A percentile compares a stretch with the other conserved stretches of the same genome.
These are phyloP conservation scores for Synanthedon vespiformis DNA, from an alignment of 2,888 invertebrate species.

Conservation along the genomic window DNA sequence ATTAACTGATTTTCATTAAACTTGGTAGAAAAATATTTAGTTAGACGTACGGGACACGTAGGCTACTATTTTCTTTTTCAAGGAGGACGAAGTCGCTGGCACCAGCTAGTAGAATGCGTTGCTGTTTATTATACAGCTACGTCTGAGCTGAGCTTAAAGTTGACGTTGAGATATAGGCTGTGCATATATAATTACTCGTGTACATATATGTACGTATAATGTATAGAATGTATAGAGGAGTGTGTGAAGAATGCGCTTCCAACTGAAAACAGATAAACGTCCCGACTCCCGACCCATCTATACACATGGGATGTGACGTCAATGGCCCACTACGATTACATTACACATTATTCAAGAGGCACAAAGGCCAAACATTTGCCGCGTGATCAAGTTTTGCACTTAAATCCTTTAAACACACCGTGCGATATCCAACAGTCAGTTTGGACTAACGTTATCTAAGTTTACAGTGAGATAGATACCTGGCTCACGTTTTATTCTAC, in stretches of 20 bases:
- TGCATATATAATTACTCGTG: no score
- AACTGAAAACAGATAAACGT: conserved; percentile 45
- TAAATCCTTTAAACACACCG: not conserved
- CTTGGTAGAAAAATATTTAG: no score
- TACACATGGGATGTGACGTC: not conserved
- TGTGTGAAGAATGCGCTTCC: conserved; percentile 36
- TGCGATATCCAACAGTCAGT: not conserved
- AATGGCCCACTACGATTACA: not conserved
- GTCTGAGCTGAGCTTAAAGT: no score
- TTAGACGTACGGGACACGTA: no score
- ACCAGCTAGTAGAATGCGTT: no score
- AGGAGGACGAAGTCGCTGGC: no score
- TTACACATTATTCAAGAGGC: not conserved
- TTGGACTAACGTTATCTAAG: not conserved
- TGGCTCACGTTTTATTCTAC: no score
- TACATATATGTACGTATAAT: conserved; percentile 6
- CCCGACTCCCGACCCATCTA: not conserved
- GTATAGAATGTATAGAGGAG: conserved; percentile 25
- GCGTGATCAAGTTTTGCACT: not conserved
- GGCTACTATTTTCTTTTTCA: no score
- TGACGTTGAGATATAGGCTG: no score
- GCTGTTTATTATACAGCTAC: no score
- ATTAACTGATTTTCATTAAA: no score
- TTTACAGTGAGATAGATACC: not conserved
- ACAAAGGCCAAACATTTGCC: not conserved